Percentiles rank a stretch among this genome's conserved stretches.
Evolutionary conservation across 1,140 invertebrate species (phyloP).

Genomic region (Antheraea pernyi): DNA sequence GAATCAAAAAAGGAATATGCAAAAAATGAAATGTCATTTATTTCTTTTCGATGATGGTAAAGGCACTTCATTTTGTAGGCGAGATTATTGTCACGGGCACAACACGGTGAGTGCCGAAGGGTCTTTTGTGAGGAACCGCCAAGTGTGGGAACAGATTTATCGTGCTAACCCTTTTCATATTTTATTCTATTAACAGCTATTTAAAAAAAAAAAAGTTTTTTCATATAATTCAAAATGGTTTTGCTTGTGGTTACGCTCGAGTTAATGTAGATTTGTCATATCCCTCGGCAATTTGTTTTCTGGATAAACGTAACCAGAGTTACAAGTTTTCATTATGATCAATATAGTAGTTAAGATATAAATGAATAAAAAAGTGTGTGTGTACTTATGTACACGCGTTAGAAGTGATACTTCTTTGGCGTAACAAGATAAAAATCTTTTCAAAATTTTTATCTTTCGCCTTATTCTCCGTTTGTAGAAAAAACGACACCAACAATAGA

Average conservation of each 20-base stretch:
- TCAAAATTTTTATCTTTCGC: too few relatives aligned
- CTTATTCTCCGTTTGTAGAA: too few relatives aligned
- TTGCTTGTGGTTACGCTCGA: background rate
- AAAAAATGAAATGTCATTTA: background rate
- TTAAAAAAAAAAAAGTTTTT: background rate
- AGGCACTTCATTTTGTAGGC: slow-evolving; percentile 45
- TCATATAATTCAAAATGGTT: background rate
- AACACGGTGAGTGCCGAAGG: slow-evolving; percentile 34
- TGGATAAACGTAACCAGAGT: too few relatives aligned
- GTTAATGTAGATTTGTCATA: background rate
- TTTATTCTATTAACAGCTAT: slow-evolving; percentile 26
- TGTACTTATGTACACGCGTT: too few relatives aligned
- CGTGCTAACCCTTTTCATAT: slow-evolving; percentile 23
- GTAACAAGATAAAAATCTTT: too few relatives aligned
- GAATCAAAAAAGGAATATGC: slow-evolving; percentile 7
- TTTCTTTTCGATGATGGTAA: slow-evolving; percentile 25
- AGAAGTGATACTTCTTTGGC: too few relatives aligned
- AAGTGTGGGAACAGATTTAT: slow-evolving; percentile 53
- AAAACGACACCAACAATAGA: too few relatives aligned
- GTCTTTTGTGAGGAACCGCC: slow-evolving; percentile 38
- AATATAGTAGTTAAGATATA: too few relatives aligned
- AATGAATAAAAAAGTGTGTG: too few relatives aligned
- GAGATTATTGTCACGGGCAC: slow-evolving; percentile 58
- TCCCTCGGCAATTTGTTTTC: too few relatives aligned
- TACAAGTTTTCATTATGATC: too few relatives aligned